Conservation (phyloP, 1,140 invertebrate species). For the Hylaeus anthracinus region DNA sequence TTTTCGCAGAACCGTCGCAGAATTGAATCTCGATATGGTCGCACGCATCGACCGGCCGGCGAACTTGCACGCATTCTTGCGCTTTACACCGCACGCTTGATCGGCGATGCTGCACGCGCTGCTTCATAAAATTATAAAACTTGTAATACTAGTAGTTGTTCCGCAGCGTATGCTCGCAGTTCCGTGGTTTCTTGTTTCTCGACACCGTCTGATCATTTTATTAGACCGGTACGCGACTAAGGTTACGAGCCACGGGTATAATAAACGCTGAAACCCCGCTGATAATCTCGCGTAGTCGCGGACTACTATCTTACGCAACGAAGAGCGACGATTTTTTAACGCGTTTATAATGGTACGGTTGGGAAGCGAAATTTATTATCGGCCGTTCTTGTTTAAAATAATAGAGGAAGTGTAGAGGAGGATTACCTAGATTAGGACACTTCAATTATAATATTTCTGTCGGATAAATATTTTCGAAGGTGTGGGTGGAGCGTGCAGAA, state of each 20-base stretch:
- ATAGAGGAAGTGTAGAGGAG: no score
- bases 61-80: background rate
- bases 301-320: constrained; percentile 7
- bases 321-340: background rate
- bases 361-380: no score
- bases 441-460: no score
- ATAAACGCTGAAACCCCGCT: background rate
- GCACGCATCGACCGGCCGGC: background rate
- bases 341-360: background rate
- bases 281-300: background rate
- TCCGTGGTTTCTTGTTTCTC: background rate
- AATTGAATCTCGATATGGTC: no score
- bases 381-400: no score
- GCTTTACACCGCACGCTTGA: background rate
- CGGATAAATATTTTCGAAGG: no score
- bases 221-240: constrained; percentile 2
- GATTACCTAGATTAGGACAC: no score
- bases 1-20: no score
- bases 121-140: constrained; percentile 31
- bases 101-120: background rate
- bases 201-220: constrained; percentile 27
- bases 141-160: constrained; percentile 21
- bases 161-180: background rate
- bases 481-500: no score
- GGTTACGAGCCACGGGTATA: constrained; percentile 1